These are phyloP conservation scores for Athrips mouffetella DNA, from an alignment of 2,888 invertebrate species.

Conservation along the genomic window DNA sequence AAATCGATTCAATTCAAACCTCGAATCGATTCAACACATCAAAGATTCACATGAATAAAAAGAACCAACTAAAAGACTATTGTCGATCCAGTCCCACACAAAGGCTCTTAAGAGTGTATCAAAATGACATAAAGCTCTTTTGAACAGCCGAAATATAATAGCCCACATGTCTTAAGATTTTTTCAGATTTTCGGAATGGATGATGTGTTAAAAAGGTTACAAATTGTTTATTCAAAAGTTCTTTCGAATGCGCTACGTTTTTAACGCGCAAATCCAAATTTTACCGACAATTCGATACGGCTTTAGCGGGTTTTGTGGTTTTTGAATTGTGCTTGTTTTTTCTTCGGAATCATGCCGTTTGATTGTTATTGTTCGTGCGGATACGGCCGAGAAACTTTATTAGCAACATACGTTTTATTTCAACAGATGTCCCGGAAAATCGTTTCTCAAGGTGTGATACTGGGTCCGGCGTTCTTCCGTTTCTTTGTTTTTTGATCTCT, in stretches of 20 bases:
- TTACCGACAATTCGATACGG: slow-evolving; percentile 45
- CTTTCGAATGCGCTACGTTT: slow-evolving; percentile 53
- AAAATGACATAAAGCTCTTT: slow-evolving; percentile 76
- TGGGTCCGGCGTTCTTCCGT: background rate
- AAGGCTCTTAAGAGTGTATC: slow-evolving; percentile 71
- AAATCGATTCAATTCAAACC: slow-evolving; percentile 72
- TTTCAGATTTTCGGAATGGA: slow-evolving; percentile 63
- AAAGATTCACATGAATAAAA: slow-evolving; percentile 65
- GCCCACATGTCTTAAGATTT: slow-evolving; percentile 61
- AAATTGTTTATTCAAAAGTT: slow-evolving; percentile 45
- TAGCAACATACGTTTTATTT: slow-evolving; percentile 8
- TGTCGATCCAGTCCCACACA: slow-evolving; percentile 60
- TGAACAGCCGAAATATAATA: slow-evolving; percentile 67
- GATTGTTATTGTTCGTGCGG: slow-evolving; percentile 8
- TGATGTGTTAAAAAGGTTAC: slow-evolving; percentile 76
- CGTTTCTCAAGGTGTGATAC: background rate
- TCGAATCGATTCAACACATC: slow-evolving; percentile 51
- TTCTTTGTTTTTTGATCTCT: slow-evolving; percentile 1
- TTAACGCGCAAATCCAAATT: slow-evolving; percentile 50
- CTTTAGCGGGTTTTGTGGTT: slow-evolving; percentile 35
- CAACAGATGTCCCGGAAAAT: slow-evolving; percentile 9
- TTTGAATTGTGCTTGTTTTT: slow-evolving; percentile 27
- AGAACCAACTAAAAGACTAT: slow-evolving; percentile 34
- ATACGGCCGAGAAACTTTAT: slow-evolving; percentile 3
- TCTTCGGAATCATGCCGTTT: slow-evolving; percentile 6